These are phyloP conservation scores for Heliconius erato DNA, from an alignment of 2,888 invertebrate genomes.

Conservation along the genomic window DNA sequence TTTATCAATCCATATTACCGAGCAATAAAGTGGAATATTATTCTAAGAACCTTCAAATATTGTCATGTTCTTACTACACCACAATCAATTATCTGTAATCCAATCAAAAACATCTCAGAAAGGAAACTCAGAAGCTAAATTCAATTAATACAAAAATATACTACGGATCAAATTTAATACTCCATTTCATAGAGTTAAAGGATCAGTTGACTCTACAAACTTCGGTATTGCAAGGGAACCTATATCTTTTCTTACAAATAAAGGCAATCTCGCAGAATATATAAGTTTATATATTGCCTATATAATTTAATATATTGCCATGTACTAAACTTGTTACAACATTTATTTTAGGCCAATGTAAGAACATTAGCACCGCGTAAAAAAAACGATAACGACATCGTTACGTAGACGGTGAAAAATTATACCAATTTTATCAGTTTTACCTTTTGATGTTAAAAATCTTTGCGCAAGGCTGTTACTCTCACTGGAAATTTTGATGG, in stretches of 20 bases:
- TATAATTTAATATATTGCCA: not conserved
- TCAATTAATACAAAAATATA: not conserved
- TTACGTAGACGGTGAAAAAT: conserved; percentile 41
- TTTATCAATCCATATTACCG: not conserved
- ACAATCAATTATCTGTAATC: not conserved
- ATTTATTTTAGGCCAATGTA: conserved; percentile 18
- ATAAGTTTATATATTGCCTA: not conserved
- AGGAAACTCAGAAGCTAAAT: not conserved
- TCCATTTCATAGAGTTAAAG: not conserved
- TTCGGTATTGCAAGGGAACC: not conserved
- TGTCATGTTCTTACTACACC: not conserved
- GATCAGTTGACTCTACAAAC: not conserved
- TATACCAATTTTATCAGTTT: conserved; percentile 39
- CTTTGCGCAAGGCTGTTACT: not conserved
- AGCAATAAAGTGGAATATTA: not conserved
- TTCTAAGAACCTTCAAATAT: not conserved
- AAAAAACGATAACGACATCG: conserved; percentile 41
- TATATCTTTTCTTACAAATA: not conserved
- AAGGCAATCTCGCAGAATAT: not conserved
- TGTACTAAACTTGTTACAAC: not conserved
- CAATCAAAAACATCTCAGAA: conserved; percentile 12
- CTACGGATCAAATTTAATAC: not conserved
- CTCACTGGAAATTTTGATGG: not conserved
- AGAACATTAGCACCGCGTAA: conserved; percentile 20
- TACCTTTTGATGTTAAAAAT: conserved; percentile 33